A percentile compares a stretch with the other conserved stretches of the same genome.
Conservation (phyloP, 2,113 vertebrate genomes). For the Limanda limanda region DNA sequence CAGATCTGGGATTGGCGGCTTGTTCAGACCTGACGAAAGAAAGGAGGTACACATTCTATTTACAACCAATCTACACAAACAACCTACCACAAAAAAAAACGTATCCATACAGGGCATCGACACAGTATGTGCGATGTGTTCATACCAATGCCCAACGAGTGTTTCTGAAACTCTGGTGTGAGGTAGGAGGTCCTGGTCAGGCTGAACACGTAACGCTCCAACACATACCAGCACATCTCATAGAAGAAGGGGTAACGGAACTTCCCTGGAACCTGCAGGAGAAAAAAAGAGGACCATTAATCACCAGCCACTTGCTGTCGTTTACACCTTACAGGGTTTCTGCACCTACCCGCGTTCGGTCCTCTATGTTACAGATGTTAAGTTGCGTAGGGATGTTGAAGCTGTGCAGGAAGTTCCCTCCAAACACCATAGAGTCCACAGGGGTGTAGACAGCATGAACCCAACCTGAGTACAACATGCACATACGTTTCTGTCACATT, state of each 20-base stretch:
- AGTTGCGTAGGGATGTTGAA: constrained; percentile 96
- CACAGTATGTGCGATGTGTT: background rate
- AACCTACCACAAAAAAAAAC: background rate
- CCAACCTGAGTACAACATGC: constrained; percentile 62
- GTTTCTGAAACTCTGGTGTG: constrained; percentile 96
- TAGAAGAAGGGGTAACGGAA: constrained; percentile 98
- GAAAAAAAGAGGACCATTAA: background rate
- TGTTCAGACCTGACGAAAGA: constrained; percentile 71
- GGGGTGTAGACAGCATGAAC: constrained; percentile 91
- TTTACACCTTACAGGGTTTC: background rate
- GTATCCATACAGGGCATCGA: background rate
- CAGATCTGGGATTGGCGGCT: constrained; percentile 33
- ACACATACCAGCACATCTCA: constrained; percentile 98
- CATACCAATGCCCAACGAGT: constrained; percentile 94
- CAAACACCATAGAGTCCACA: constrained; percentile 95
- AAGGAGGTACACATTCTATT: background rate
- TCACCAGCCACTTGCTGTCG: background rate
- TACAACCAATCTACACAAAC: background rate
- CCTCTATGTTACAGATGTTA: constrained; percentile 87
- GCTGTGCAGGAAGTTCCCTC: constrained; percentile 97
- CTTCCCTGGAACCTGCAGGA: constrained; percentile 91
- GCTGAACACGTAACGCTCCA: constrained; percentile 96
- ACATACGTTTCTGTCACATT: background rate
- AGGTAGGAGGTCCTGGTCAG: constrained; percentile 93
- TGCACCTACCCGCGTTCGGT: constrained; percentile 90